phyloP scores from a whole-genome alignment of 1,140 invertebrate species.

The Bombus confusus region DNA sequence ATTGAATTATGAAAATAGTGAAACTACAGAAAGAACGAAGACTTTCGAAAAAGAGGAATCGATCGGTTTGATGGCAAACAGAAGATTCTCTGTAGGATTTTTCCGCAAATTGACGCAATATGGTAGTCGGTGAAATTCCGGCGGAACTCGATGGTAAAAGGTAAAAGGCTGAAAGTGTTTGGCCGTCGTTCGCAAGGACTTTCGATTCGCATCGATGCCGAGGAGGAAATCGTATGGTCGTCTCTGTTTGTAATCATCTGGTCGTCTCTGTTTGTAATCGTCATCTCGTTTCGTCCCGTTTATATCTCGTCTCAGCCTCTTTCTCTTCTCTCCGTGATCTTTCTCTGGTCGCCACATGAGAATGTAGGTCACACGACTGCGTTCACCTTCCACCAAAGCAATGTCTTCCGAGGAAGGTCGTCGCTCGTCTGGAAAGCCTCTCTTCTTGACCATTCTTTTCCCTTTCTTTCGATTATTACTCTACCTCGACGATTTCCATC shows the following conservation, averaged over 20 bases:
- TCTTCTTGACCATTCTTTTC: conserved; percentile 58
- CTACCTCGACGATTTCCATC: background rate
- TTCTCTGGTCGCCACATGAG: conserved; percentile 55
- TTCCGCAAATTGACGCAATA: background rate
- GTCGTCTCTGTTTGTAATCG: conserved; percentile 61
- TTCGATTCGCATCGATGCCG: conserved; percentile 63
- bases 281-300: conserved; percentile 67
- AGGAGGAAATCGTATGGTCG: conserved; percentile 50
- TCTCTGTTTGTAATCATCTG: conserved; percentile 62
- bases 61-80: too few relatives aligned
- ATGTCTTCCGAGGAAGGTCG: conserved; percentile 78
- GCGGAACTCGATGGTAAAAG: conserved; percentile 36
- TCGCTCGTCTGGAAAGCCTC: conserved; percentile 65
- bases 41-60: too few relatives aligned
- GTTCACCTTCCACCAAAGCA: conserved; percentile 76
- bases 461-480: conserved; percentile 57
- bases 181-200: conserved; percentile 48
- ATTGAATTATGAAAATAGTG: too few relatives aligned
- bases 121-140: conserved; percentile 52
- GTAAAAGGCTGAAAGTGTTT: conserved; percentile 66
- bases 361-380: conserved; percentile 79
- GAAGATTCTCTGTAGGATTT: too few relatives aligned
- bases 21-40: too few relatives aligned
- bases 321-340: conserved; percentile 44
- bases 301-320: conserved; percentile 53